phyloP scores from a whole-genome alignment of 2,888 invertebrate genomes.

The Luffia ferchaultella region DNA sequence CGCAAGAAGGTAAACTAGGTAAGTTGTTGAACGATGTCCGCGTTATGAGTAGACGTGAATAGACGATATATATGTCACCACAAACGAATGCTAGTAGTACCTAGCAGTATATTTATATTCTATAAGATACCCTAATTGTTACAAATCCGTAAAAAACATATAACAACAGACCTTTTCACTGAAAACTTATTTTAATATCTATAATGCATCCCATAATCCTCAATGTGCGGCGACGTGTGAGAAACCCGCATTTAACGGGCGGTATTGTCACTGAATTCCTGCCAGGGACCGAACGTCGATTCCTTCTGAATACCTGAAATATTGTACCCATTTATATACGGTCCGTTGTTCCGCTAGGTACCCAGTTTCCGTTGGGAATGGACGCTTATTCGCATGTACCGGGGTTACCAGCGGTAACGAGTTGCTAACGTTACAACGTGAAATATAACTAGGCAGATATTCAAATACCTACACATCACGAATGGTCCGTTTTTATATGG shows the following conservation, averaged over 20 bases:
- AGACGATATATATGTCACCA: too few species aligned
- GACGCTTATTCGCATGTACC: neutral
- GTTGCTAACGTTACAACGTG: neutral
- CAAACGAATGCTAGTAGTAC: too few species aligned
- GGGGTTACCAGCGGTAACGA: neutral
- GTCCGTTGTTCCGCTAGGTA: neutral
- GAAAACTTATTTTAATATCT: too few species aligned
- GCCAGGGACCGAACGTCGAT: conserved; percentile 26
- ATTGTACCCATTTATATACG: conserved; percentile 19
- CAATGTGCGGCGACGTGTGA: neutral
- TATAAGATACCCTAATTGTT: too few species aligned
- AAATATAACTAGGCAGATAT: neutral
- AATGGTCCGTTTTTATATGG: too few species aligned
- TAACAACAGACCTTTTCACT: too few species aligned
- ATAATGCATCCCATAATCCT: neutral
- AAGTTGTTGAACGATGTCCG: too few species aligned
- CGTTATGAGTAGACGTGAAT: too few species aligned
- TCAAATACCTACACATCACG: neutral
- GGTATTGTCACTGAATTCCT: conserved; percentile 20
- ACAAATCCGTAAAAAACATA: too few species aligned
- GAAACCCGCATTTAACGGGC: neutral
- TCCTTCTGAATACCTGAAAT: conserved; percentile 33
- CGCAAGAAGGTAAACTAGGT: too few species aligned
- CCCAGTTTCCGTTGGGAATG: neutral
- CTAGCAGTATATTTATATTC: too few species aligned